Conservation (phyloP, 2,113 vertebrate species). For the Ailuropoda melanoleuca region DNA sequence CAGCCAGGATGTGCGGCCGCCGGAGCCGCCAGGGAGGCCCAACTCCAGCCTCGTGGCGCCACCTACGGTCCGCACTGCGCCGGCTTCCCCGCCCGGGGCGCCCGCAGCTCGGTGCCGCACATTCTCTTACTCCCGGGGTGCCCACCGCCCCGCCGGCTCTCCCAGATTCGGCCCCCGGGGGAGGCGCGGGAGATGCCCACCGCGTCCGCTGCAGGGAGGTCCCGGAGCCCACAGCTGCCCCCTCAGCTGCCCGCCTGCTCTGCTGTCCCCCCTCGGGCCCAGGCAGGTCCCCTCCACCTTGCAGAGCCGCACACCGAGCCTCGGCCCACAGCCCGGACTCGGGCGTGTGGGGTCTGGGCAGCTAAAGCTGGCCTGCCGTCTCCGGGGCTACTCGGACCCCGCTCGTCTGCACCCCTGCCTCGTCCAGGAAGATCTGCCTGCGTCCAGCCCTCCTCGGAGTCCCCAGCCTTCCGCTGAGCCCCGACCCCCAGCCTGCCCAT, state of each 20-base stretch:
- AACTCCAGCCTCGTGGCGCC: conserved; percentile 72
- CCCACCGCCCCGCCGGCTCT: neutral
- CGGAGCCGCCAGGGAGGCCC: neutral
- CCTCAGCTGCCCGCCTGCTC: neutral
- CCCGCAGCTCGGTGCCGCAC: neutral
- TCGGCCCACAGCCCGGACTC: neutral
- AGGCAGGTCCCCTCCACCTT: neutral
- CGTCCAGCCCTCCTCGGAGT: neutral
- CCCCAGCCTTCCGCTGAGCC: neutral
- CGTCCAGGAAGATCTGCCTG: neutral
- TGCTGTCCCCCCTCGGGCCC: accelerated
- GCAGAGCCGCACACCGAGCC: neutral
- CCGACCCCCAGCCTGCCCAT: too few species aligned
- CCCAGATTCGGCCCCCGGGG: neutral
- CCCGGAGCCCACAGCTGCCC: neutral
- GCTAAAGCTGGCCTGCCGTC: neutral
- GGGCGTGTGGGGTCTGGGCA: neutral
- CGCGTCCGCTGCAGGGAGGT: neutral
- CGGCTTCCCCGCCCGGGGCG: neutral
- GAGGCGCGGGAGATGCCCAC: neutral
- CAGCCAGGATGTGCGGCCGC: accelerated
- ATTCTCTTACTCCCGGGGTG: neutral
- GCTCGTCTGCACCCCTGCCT: neutral
- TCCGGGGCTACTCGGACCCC: neutral
- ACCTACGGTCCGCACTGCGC: conserved; percentile 24